These are phyloP conservation scores for Zaprionus camerounensis DNA, from an alignment of 1,140 invertebrate genomes.

Conservation along the genomic window DNA sequence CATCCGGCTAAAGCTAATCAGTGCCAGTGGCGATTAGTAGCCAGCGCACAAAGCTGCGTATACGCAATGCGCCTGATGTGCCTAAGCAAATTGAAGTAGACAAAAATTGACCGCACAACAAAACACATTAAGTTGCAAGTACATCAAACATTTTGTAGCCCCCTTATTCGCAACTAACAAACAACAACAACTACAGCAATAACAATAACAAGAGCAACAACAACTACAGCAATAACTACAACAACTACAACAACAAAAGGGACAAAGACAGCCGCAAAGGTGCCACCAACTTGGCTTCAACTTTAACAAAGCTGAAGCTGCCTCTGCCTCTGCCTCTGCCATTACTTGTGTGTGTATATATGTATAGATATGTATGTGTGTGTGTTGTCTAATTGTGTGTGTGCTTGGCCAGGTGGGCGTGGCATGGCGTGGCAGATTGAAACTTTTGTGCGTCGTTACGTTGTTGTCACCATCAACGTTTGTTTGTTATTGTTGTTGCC, in stretches of 20 bases:
- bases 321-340: slow-evolving; percentile 3
- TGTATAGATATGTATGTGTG: background rate
- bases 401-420: slow-evolving; percentile 8
- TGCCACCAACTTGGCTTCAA: slow-evolving; percentile 77
- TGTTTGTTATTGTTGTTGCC: slow-evolving; percentile 20
- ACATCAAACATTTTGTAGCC: slow-evolving; percentile 80
- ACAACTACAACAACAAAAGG: slow-evolving; percentile 14
- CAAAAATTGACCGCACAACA: slow-evolving; percentile 69
- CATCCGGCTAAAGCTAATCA: slow-evolving; percentile 34
- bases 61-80: slow-evolving; percentile 11
- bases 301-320: slow-evolving; percentile 1
- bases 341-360: background rate
- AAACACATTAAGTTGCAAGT: slow-evolving; percentile 80
- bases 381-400: background rate
- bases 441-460: slow-evolving; percentile 79
- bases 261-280: slow-evolving; percentile 56
- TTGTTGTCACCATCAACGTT: slow-evolving; percentile 42
- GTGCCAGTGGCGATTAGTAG: slow-evolving; percentile 27
- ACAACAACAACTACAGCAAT: slow-evolving; percentile 34
- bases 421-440: slow-evolving; percentile 47
- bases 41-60: slow-evolving; percentile 17
- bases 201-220: background rate
- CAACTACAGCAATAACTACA: slow-evolving; percentile 11
- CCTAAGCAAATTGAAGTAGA: slow-evolving; percentile 23
- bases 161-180: slow-evolving; percentile 58